Conservation (phyloP, 2,113 vertebrate species). For the Oreochromis niloticus region DNA sequence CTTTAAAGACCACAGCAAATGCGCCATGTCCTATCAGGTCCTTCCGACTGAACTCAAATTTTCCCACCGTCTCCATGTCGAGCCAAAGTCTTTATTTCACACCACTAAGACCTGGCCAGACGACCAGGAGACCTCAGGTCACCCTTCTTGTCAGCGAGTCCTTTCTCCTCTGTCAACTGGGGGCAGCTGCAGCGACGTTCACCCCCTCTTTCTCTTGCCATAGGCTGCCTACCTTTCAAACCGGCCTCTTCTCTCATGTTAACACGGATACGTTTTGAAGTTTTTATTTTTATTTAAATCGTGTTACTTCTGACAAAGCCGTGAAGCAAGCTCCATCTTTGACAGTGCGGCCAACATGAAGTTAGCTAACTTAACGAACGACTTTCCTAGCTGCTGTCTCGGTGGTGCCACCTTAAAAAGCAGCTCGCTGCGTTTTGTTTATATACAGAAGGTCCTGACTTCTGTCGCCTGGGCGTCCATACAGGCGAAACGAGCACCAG, state of each 20-base stretch:
- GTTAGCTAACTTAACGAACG: not conserved
- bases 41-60: slow-evolving; percentile 96
- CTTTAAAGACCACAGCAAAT: slow-evolving; percentile 96
- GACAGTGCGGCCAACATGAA: not conserved
- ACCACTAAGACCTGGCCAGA: slow-evolving; percentile 6
- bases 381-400: not conserved
- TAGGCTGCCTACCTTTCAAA: slow-evolving; percentile 69
- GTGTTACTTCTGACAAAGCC: slow-evolving; percentile 20
- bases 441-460: slow-evolving; percentile 50
- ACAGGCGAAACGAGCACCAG: not conserved
- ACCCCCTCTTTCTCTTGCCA: slow-evolving; percentile 68
- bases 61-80: slow-evolving; percentile 87
- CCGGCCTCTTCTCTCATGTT: slow-evolving; percentile 74
- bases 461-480: not conserved
- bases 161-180: slow-evolving; percentile 50
- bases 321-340: slow-evolving; percentile 13
- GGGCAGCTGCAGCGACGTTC: slow-evolving; percentile 62
- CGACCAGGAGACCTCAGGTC: slow-evolving; percentile 27
- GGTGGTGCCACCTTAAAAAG: slow-evolving; percentile 64
- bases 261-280: not conserved
- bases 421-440: slow-evolving; percentile 66
- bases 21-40: slow-evolving; percentile 95
- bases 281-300: not conserved
- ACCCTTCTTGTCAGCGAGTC: slow-evolving; percentile 12
- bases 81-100: not conserved